Percentiles rank a stretch among this genome's conserved stretches.
phyloP scores from a whole-genome alignment of 2,888 invertebrate genomes.

The Acanthosepion esculentum region DNA sequence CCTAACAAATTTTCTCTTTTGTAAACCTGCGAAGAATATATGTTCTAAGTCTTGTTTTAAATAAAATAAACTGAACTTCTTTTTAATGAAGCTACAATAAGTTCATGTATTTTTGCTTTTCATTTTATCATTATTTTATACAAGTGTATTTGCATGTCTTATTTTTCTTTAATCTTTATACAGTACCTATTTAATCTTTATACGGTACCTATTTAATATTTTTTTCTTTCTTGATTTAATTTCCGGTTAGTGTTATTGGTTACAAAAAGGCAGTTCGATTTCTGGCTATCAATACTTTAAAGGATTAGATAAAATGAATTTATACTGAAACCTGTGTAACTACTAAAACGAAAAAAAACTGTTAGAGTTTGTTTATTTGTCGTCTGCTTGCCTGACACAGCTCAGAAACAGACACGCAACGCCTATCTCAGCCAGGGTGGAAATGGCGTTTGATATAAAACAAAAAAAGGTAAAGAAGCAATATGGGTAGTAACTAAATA shows the following conservation, averaged over 20 bases:
- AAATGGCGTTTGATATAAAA: neutral
- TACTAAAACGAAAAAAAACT: neutral
- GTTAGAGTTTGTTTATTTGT: neutral
- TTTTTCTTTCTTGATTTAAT: neutral
- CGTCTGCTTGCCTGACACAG: neutral
- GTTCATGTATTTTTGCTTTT: no score
- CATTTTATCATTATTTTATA: no score
- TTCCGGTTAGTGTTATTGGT: neutral
- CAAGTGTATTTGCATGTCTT: no score
- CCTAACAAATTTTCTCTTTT: no score
- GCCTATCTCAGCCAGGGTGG: neutral
- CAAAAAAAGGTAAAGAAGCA: neutral
- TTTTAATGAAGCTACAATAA: no score
- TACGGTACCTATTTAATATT: neutral
- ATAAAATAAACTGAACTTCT: no score
- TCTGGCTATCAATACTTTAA: neutral
- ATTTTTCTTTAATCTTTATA: no score
- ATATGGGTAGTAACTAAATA: neutral
- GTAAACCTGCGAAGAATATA: no score
- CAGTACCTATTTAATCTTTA: no score
- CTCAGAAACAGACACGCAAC: neutral
- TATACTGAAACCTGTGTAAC: neutral
- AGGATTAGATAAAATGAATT: neutral
- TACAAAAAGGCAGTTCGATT: neutral
- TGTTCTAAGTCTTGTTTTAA: no score